Percentiles rank a stretch among this genome's conserved stretches.
These are phyloP conservation scores for Choristoneura rosaceana DNA, from an alignment of 2,888 invertebrate species.

Conservation along the genomic window DNA sequence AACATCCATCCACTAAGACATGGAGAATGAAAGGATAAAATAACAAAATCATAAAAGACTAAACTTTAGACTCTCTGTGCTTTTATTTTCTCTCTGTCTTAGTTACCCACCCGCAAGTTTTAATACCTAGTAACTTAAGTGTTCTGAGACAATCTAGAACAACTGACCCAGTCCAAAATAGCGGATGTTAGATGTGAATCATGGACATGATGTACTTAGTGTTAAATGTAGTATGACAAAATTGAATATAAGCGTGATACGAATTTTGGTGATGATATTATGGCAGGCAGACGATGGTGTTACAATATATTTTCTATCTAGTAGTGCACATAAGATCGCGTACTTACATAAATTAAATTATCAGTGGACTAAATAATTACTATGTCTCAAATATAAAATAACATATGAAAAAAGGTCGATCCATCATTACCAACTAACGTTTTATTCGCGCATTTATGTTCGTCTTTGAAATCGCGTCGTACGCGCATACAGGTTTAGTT, in stretches of 20 bases:
- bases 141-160: background rate
- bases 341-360: background rate
- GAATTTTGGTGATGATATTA: background rate
- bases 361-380: no score
- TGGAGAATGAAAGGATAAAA: background rate
- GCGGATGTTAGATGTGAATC: no score
- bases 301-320: background rate
- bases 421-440: no score
- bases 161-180: background rate
- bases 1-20: background rate
- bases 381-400: no score
- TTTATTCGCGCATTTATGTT: no score
- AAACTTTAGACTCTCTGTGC: background rate
- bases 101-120: background rate
- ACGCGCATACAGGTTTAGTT: no score
- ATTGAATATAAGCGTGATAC: background rate
- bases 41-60: background rate
- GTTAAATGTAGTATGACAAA: background rate
- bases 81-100: background rate
- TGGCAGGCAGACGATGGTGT: background rate
- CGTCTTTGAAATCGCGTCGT: no score
- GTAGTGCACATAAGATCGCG: background rate
- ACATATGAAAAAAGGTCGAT: no score
- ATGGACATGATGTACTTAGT: no score
- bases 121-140: background rate